phyloP scores from a whole-genome alignment of 2,888 invertebrate genomes.

The Helleia helle region DNA sequence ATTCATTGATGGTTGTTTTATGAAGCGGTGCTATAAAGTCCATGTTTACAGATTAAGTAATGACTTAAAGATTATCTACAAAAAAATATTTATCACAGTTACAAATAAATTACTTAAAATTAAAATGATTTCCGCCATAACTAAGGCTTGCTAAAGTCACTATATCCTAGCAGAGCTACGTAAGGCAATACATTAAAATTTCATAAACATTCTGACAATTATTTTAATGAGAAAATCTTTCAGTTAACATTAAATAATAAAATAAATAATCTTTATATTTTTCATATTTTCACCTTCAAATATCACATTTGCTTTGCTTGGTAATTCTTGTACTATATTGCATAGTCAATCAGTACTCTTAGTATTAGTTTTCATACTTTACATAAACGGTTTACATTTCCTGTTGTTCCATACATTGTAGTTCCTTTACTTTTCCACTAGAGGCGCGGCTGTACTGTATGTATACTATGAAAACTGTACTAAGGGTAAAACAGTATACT shows the following conservation, averaged over 20 bases:
- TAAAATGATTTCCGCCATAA: conserved; percentile 12
- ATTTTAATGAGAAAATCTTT: conserved; percentile 14
- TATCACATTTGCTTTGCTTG: conserved; percentile 17
- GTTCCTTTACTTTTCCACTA: too few relatives aligned
- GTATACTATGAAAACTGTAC: too few relatives aligned
- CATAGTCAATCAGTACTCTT: background rate
- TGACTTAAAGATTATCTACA: conserved; percentile 21
- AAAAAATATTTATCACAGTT: conserved; percentile 30
- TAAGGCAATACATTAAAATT: conserved; percentile 14
- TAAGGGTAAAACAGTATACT: too few relatives aligned
- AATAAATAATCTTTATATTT: conserved; percentile 10
- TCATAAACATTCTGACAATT: conserved; percentile 14
- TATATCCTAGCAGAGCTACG: conserved; percentile 18
- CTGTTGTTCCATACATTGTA: too few relatives aligned
- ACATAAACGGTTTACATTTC: too few relatives aligned
- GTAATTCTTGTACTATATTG: conserved; percentile 5
- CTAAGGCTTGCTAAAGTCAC: background rate
- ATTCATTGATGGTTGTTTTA: background rate
- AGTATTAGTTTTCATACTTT: background rate
- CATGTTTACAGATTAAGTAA: too few relatives aligned
- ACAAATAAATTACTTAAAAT: conserved; percentile 21
- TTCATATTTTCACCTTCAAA: conserved; percentile 11
- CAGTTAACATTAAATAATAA: conserved; percentile 16
- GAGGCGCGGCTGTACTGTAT: too few relatives aligned
- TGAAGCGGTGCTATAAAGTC: background rate